These are phyloP conservation scores for Myrmecobius fasciatus DNA, from an alignment of 2,113 vertebrate species.

Conservation along the genomic window DNA sequence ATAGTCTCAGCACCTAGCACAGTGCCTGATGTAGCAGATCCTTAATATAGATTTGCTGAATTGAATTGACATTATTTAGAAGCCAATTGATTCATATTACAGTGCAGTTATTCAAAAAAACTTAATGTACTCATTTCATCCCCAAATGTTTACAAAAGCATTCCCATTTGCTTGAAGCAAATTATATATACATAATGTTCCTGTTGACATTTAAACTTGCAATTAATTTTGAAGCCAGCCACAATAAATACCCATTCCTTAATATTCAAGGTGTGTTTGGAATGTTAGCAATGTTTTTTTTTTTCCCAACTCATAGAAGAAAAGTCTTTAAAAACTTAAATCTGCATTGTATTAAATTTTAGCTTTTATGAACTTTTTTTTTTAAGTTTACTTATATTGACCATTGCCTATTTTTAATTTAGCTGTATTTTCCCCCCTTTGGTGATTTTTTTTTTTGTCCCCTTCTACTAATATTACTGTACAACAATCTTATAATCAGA, in stretches of 20 bases:
- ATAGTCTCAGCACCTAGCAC: not conserved
- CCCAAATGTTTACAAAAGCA: not conserved
- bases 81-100: not conserved
- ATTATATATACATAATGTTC: not conserved
- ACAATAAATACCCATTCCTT: not conserved
- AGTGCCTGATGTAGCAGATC: not conserved
- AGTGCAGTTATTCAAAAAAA: not conserved
- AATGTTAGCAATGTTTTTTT: not conserved
- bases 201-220: not conserved
- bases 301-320: not conserved
- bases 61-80: not conserved
- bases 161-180: not conserved
- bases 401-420: not conserved
- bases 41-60: not conserved
- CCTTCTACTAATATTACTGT: not conserved
- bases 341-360: not conserved
- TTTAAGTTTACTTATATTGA: not conserved
- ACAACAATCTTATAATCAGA: not conserved
- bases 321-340: not conserved
- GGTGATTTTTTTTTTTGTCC: not conserved
- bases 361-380: not conserved
- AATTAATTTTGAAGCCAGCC: not conserved
- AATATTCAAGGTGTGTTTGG: not conserved
- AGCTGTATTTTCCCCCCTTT: not conserved
- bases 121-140: not conserved